These are phyloP conservation scores for Limonius californicus DNA, from an alignment of 1,140 invertebrate genomes.

Conservation along the genomic window DNA sequence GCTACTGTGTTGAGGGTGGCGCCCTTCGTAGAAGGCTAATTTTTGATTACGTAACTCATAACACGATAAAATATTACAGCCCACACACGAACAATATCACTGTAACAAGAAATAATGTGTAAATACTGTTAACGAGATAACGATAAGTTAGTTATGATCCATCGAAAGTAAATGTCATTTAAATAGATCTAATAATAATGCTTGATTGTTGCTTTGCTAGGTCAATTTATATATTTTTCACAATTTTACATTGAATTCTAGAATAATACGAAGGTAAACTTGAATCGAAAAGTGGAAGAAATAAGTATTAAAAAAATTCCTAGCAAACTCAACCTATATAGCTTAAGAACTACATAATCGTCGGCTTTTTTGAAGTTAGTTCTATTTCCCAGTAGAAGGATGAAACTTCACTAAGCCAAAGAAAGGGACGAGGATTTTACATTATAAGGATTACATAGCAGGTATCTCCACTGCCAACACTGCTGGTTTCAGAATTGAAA, in stretches of 20 bases:
- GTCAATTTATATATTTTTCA: too few relatives aligned
- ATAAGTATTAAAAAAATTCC: too few relatives aligned
- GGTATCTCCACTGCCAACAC: conserved; percentile 25
- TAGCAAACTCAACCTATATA: too few relatives aligned
- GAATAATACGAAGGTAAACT: too few relatives aligned
- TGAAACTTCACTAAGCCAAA: conserved; percentile 29
- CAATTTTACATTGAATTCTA: too few relatives aligned
- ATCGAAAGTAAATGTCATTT: too few relatives aligned
- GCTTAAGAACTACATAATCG: conserved; percentile 21
- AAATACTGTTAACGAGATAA: not conserved
- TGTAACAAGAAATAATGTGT: conserved; percentile 21
- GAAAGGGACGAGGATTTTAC: conserved; percentile 32
- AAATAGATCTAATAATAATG: too few relatives aligned
- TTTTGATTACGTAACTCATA: conserved; percentile 37
- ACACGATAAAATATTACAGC: conserved; percentile 33
- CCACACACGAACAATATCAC: conserved; percentile 30
- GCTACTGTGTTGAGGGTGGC: conserved; percentile 25
- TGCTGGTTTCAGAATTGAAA: conserved; percentile 21
- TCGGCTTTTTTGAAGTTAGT: conserved; percentile 15
- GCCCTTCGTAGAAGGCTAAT: conserved; percentile 28
- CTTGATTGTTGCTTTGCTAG: too few relatives aligned
- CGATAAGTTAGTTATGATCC: too few relatives aligned
- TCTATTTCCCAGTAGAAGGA: conserved; percentile 24
- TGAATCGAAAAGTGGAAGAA: too few relatives aligned
- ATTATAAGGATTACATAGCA: conserved; percentile 35